Evolutionary conservation across 2,113 vertebrate species (phyloP).

Genomic region (Forbesichthys papilliferus): DNA sequence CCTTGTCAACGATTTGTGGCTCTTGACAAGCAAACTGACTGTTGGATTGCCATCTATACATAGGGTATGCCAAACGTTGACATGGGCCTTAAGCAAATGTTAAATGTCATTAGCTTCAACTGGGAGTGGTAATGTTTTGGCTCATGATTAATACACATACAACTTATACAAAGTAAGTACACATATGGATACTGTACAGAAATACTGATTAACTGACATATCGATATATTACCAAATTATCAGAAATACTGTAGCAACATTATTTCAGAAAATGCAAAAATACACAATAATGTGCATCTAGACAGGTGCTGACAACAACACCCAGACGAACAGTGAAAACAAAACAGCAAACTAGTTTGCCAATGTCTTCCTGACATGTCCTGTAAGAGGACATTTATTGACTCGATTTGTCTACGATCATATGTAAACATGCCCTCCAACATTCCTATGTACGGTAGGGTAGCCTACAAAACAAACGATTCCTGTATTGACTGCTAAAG

Average conservation of each 20-base stretch:
- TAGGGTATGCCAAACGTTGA: no score
- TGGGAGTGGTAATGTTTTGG: no score
- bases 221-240: no score
- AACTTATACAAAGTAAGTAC: no score
- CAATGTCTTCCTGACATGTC: background rate
- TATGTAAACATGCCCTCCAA: background rate
- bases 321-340: background rate
- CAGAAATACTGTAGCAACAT: background rate
- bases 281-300: background rate
- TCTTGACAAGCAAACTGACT: no score
- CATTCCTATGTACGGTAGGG: background rate
- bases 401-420: background rate
- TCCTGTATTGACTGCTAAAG: slow-evolving; percentile 1
- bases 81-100: no score
- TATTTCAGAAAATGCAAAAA: slow-evolving; percentile 1
- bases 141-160: no score
- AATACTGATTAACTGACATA: no score
- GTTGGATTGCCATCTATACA: no score
- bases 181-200: no score
- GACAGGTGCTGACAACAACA: background rate
- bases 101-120: no score
- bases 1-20: no score
- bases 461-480: background rate
- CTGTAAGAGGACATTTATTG: background rate
- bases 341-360: background rate